These are phyloP conservation scores for Epinotia ramella DNA, from an alignment of 2,888 invertebrate genomes.

Conservation along the genomic window DNA sequence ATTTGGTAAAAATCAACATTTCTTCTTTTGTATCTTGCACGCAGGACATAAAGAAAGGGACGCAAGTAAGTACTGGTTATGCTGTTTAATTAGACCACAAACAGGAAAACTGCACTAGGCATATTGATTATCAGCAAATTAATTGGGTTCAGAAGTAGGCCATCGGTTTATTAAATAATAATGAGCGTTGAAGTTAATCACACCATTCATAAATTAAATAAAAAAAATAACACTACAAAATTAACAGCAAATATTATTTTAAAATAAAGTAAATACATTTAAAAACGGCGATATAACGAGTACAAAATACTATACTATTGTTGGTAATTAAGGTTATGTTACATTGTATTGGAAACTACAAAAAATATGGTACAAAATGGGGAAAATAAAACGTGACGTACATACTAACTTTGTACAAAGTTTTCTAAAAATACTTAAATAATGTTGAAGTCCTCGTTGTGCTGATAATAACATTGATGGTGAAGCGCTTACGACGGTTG, in stretches of 20 bases:
- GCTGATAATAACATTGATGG: no score
- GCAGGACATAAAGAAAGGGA: constrained; percentile 91
- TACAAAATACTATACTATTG: no score
- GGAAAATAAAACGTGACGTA: no score
- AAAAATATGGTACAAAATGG: no score
- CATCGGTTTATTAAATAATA: constrained; percentile 9
- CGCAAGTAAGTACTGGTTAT: constrained; percentile 87
- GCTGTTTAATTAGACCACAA: constrained; percentile 17
- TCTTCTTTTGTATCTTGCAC: constrained; percentile 57
- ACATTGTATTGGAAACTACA: no score
- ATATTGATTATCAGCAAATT: constrained; percentile 24
- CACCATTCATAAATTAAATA: constrained; percentile 9
- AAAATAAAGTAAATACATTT: no score
- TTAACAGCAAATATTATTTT: background rate
- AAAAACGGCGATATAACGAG: no score
- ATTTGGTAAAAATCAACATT: constrained; percentile 3
- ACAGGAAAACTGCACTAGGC: constrained; percentile 30
- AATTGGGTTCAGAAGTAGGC: constrained; percentile 32
- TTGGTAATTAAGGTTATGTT: no score
- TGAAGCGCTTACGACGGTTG: no score
- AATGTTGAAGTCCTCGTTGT: no score
- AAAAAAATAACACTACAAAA: background rate
- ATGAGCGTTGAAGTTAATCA: constrained; percentile 4
- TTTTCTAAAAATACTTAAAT: no score
- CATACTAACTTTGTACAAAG: no score